These are phyloP conservation scores for Ichneumoninae sp. DNA, from an alignment of 2,888 invertebrate genomes.

Conservation along the genomic window DNA sequence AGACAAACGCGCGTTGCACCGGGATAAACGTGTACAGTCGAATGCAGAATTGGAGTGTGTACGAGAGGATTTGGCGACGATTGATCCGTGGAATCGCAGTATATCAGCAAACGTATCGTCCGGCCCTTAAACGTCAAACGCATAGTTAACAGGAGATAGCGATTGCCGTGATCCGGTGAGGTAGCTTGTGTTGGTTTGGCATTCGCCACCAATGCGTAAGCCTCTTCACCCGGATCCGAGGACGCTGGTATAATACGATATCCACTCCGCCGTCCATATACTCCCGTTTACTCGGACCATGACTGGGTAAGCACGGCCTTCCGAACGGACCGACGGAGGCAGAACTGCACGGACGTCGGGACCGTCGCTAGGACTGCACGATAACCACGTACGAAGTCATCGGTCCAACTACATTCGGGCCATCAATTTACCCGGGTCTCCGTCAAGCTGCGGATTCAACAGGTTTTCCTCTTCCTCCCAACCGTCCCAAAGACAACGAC, in stretches of 20 bases:
- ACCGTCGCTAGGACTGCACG: neutral
- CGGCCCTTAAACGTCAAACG: slow-evolving; percentile 35
- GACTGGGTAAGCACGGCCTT: neutral
- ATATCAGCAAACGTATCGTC: slow-evolving; percentile 9
- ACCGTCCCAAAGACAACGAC: neutral
- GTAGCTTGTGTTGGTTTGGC: slow-evolving; percentile 1
- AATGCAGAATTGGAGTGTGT: neutral
- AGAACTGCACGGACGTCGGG: neutral
- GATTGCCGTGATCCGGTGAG: neutral
- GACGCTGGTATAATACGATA: neutral
- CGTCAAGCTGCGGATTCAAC: neutral
- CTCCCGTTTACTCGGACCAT: neutral
- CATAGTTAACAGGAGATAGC: slow-evolving; percentile 23
- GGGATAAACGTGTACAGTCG: neutral
- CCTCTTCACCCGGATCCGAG: neutral
- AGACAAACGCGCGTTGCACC: slow-evolving; percentile 4
- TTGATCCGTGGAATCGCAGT: slow-evolving; percentile 12
- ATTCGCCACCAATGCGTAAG: neutral
- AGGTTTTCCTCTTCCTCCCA: neutral
- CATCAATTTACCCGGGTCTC: neutral
- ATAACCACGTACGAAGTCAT: neutral
- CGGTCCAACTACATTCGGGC: neutral
- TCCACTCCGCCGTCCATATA: neutral
- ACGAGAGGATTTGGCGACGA: slow-evolving; percentile 1
- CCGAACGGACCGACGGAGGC: neutral